These are phyloP conservation scores for Chiridota heheva DNA, from an alignment of 35 echinoderm and acorn worm species.

Conservation along the genomic window DNA sequence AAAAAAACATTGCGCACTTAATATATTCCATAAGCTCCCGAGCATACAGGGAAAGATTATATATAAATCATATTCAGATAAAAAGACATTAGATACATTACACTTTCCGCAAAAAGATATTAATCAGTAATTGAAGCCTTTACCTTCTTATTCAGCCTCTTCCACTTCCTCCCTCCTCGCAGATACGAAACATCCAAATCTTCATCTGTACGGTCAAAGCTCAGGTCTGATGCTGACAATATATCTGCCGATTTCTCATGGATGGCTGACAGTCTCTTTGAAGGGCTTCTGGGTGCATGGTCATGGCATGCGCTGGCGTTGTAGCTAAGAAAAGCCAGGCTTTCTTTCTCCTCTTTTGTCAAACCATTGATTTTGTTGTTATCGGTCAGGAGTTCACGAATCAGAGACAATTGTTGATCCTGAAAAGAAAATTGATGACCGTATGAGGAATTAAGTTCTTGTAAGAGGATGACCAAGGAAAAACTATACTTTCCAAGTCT, in stretches of 20 bases:
- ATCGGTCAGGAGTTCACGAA: slow-evolving; percentile 84
- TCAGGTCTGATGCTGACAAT: slow-evolving; percentile 80
- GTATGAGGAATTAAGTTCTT: not conserved
- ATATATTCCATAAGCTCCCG: not conserved
- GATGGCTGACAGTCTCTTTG: slow-evolving; percentile 80
- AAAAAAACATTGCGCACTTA: not conserved
- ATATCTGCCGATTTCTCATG: slow-evolving; percentile 87
- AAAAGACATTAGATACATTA: too few relatives aligned
- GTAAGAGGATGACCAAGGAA: not conserved
- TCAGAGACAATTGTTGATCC: slow-evolving; percentile 82
- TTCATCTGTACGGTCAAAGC: slow-evolving; percentile 92
- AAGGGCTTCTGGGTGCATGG: slow-evolving; percentile 10
- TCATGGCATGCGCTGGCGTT: slow-evolving; percentile 41
- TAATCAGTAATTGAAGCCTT: not conserved
- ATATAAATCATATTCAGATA: not conserved
- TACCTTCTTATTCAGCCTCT: slow-evolving; percentile 19
- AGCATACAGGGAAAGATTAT: not conserved
- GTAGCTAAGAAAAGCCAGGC: slow-evolving; percentile 83
- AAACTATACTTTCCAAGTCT: not conserved
- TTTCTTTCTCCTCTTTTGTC: slow-evolving; percentile 86
- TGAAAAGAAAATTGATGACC: too few relatives aligned
- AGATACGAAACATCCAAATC: slow-evolving; percentile 90
- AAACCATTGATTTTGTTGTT: slow-evolving; percentile 76
- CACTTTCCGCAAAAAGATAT: too few relatives aligned
- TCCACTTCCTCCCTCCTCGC: slow-evolving; percentile 85